Base-by-base conservation (phyloP, 2,113 vertebrate genomes). In the Gavialis gangeticus region DNA sequence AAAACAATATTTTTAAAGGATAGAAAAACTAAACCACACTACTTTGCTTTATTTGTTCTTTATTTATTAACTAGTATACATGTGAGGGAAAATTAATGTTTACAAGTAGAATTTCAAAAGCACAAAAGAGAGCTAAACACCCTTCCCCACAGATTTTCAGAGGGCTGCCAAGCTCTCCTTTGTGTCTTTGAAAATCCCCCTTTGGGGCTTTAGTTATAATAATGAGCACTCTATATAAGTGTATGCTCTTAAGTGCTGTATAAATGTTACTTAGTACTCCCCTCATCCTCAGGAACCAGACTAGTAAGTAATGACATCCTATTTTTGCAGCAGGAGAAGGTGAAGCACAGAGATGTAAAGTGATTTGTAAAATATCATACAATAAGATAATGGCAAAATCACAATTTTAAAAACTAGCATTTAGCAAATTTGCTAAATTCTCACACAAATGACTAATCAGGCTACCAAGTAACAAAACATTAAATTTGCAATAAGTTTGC, bases 251-350 rank as follows among this genome's bases (percentile, higher is more conserved):
- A 1, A 64, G 8, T 60, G 27, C 12, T 82, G 15, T 77, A 12
- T 1, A 2, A 67, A 79, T 30, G 79, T 66, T n/a, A 88, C 10
- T 15, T 87, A 64, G 66, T 25, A 30, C 76, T 87, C 25, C 15
- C 30, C 77, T 69, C 21, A 85, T 13, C 12, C 73, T 69, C 10
- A n/a, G 60, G 79, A 90, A 89, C 4, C 30, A 90, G 46, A 24
- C 34, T n/a, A 80, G 30, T 24, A 19, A 82, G 66, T 2, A 80
- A 2, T 57, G 84, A 82, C 79, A 71, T 2, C 15, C 2, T 0
- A 1, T 22, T 12, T 79, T 73, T 56, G 30, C 30, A 71, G 13
- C 55, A 79, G 0, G 3, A 10, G 0, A 0, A 30, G 60, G 14
- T 69, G 54, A 90, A 88, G 24, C 17, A 4, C 27, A 75, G 73